Evolutionary conservation across 2,113 vertebrate species (phyloP).

Genomic region (Glareola pratincola): DNA sequence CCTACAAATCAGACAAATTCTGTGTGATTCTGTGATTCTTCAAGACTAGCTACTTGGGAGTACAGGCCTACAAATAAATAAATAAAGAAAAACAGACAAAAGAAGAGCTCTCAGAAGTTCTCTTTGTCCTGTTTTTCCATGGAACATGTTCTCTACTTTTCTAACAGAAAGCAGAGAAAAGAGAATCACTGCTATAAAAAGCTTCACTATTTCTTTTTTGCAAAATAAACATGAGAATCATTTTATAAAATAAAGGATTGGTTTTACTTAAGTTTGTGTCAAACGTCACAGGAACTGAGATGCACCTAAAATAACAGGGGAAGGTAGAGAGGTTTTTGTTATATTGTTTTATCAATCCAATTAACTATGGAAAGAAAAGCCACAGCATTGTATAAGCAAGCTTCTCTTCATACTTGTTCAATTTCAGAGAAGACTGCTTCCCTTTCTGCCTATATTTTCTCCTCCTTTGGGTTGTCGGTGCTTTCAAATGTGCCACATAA

Average conservation of each 20-base stretch:
- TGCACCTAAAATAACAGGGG: neutral
- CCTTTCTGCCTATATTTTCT: neutral
- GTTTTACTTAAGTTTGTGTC: neutral
- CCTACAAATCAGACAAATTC: no score
- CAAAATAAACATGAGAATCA: neutral
- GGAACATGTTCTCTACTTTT: neutral
- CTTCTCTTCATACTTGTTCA: neutral
- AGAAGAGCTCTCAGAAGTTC: neutral
- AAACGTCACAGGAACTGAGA: neutral
- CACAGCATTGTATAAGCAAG: neutral
- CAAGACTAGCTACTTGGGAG: neutral
- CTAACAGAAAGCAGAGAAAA: neutral
- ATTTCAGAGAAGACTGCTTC: neutral
- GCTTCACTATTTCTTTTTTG: neutral
- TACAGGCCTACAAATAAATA: neutral
- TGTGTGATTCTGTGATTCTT: no score
- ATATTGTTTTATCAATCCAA: neutral
- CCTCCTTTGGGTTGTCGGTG: neutral
- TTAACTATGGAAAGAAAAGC: neutral
- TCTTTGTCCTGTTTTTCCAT: neutral
- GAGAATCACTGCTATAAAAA: neutral
- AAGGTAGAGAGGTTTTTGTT: neutral
- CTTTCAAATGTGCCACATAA: neutral
- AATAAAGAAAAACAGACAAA: neutral
- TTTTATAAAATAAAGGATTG: neutral